Conservation (phyloP, 1,140 invertebrate genomes). For the Solenopsis fugax region DNA sequence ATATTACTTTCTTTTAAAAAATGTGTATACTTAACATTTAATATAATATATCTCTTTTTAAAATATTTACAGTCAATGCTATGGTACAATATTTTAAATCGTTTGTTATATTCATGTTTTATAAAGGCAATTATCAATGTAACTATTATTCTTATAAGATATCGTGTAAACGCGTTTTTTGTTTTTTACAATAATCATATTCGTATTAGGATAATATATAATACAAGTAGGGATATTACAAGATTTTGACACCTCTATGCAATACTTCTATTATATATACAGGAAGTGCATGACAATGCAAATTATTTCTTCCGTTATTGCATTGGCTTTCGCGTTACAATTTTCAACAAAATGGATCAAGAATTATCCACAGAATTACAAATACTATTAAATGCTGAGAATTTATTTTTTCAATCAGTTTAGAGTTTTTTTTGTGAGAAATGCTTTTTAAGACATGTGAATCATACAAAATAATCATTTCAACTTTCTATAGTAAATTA, state of each 20-base stretch:
- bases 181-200: slow-evolving; percentile 79
- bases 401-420: not conserved
- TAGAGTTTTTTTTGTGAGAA: not conserved
- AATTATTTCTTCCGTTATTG: slow-evolving; percentile 66
- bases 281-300: slow-evolving; percentile 69
- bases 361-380: slow-evolving; percentile 31
- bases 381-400: slow-evolving; percentile 38
- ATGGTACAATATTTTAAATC: slow-evolving; percentile 84
- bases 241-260: slow-evolving; percentile 68
- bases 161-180: slow-evolving; percentile 80
- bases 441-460: not conserved
- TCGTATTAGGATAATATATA: slow-evolving; percentile 77
- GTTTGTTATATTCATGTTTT: slow-evolving; percentile 82
- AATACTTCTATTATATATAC: slow-evolving; percentile 65
- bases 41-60: slow-evolving; percentile 83
- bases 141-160: slow-evolving; percentile 82
- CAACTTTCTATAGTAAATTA: slow-evolving; percentile 30
- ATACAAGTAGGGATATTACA: slow-evolving; percentile 71
- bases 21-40: slow-evolving; percentile 86
- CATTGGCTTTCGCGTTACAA: slow-evolving; percentile 46
- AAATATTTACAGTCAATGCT: slow-evolving; percentile 86
- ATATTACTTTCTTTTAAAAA: slow-evolving; percentile 87
- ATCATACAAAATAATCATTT: not conserved
- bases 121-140: slow-evolving; percentile 86
- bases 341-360: slow-evolving; percentile 30